phyloP scores from a whole-genome alignment of 1,140 invertebrate genomes.

The Propsilocerus akamusi region DNA sequence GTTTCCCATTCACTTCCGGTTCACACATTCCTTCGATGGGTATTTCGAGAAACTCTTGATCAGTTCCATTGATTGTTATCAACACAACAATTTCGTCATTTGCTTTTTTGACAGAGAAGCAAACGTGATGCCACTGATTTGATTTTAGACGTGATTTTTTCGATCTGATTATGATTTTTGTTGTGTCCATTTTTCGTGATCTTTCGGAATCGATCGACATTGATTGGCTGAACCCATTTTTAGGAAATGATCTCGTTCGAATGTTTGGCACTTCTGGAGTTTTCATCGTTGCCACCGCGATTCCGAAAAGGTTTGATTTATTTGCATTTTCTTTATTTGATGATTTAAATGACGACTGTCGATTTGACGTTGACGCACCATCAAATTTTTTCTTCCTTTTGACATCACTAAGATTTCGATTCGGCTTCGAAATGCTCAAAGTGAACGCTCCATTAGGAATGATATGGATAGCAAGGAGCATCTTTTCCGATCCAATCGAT shows the following conservation, averaged over 20 bases:
- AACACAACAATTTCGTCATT: conserved; percentile 12
- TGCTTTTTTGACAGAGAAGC: conserved; percentile 14
- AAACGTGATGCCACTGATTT: conserved; percentile 20
- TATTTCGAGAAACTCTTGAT: conserved; percentile 16
- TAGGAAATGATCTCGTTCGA: not conserved
- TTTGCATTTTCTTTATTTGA: not conserved
- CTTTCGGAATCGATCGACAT: not conserved
- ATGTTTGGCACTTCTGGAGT: not conserved
- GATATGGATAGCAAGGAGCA: conserved; percentile 18
- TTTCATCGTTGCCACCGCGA: not conserved
- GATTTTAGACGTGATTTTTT: conserved; percentile 12
- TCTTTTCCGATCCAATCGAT: conserved; percentile 19
- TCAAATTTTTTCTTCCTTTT: not conserved
- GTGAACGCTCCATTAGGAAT: conserved; percentile 5
- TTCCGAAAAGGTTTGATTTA: not conserved
- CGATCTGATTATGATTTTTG: conserved; percentile 9
- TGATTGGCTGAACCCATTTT: not conserved
- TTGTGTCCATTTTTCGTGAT: not conserved
- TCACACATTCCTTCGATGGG: conserved; percentile 1
- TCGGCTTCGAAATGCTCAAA: not conserved
- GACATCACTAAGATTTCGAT: not conserved
- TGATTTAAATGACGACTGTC: not conserved
- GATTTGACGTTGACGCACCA: not conserved
- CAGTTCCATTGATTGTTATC: conserved; percentile 16
- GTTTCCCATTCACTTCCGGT: not conserved